These are phyloP conservation scores for Aramus guarauna DNA, from an alignment of 2,113 vertebrate species.

Conservation along the genomic window DNA sequence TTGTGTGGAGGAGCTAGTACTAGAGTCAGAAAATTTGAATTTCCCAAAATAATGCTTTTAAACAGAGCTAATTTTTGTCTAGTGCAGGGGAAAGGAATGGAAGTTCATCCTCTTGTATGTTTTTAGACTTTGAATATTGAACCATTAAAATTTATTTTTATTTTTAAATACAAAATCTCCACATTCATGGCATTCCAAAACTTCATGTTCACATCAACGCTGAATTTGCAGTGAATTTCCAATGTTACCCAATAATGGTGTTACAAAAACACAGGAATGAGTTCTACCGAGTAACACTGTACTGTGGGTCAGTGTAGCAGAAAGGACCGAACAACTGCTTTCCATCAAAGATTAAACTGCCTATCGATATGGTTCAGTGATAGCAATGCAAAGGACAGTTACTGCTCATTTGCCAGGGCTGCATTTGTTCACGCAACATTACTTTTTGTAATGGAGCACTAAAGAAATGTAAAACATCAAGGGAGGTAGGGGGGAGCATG, in stretches of 20 bases:
- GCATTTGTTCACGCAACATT: constrained; percentile 31
- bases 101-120: not conserved
- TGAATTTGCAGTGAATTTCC: not conserved
- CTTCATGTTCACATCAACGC: not conserved
- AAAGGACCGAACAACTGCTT: constrained; percentile 5
- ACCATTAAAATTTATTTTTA: not conserved
- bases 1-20: not conserved
- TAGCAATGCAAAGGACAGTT: not conserved
- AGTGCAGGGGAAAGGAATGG: not conserved
- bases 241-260: not conserved
- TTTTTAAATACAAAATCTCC: not conserved
- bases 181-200: not conserved
- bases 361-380: not conserved
- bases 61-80: not conserved
- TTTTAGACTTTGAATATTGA: not conserved
- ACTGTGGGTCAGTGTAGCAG: not conserved
- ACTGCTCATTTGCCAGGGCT: constrained; percentile 21
- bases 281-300: not conserved
- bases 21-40: not conserved
- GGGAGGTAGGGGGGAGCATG: not conserved
- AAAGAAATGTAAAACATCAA: not conserved
- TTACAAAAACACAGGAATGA: not conserved
- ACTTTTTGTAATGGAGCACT: constrained; percentile 40
- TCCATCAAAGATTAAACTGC: constrained; percentile 15
- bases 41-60: not conserved